Conservation (phyloP, 2,888 invertebrate species). For the Patella depressa region DNA sequence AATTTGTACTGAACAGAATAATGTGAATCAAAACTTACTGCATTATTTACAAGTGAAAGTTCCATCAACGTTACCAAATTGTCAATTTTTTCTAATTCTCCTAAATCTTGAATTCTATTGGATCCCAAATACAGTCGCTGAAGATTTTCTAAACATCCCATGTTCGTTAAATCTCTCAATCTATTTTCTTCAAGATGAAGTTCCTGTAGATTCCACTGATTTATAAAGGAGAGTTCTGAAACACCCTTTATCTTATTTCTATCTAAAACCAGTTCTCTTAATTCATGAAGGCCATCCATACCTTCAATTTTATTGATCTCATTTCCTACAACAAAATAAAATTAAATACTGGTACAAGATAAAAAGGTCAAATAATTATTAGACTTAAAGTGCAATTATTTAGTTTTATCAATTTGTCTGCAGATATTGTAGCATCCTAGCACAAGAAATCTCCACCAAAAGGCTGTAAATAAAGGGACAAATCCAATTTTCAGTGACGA, state of each 20-base stretch:
- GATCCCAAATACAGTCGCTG: conserved; percentile 70
- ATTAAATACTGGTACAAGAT: background rate
- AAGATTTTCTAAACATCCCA: conserved; percentile 64
- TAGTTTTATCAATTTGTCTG: no score
- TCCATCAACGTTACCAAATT: conserved; percentile 64
- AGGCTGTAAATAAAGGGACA: no score
- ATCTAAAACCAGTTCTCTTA: conserved; percentile 70
- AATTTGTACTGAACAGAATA: no score
- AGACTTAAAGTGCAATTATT: no score
- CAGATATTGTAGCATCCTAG: no score
- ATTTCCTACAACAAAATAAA: conserved; percentile 59
- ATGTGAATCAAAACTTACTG: conserved; percentile 54
- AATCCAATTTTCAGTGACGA: no score
- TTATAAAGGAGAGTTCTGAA: conserved; percentile 65
- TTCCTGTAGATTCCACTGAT: conserved; percentile 69
- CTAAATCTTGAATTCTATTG: conserved; percentile 69
- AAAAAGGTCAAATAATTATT: no score
- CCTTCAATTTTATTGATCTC: conserved; percentile 70
- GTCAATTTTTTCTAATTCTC: conserved; percentile 68
- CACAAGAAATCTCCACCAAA: no score
- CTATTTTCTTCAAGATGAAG: conserved; percentile 71
- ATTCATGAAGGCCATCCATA: conserved; percentile 66
- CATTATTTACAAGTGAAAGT: conserved; percentile 69
- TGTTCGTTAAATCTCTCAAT: conserved; percentile 62
- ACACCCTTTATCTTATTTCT: conserved; percentile 69